A percentile compares a stretch with the other conserved stretches of the same genome.
phyloP scores from a whole-genome alignment of 2,888 invertebrate species.

The Polia nebulosa region DNA sequence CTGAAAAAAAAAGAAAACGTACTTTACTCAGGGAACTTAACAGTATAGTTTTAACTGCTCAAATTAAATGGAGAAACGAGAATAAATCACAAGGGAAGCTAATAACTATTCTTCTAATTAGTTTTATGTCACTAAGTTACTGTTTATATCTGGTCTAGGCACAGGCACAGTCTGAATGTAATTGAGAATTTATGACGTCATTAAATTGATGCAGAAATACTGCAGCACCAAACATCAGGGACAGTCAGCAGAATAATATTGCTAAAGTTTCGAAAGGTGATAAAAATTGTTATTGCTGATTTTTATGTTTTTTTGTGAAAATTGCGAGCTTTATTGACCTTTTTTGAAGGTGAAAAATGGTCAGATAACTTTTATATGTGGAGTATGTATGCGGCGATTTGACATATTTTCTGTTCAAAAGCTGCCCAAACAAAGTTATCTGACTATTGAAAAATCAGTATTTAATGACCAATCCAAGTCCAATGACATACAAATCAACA shows the following conservation, averaged over 20 bases:
- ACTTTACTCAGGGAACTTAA: constrained; percentile 23
- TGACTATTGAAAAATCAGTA: too few species aligned
- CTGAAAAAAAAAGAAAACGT: constrained; percentile 35
- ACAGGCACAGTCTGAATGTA: constrained; percentile 75
- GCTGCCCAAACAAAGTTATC: too few species aligned
- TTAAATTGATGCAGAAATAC: constrained; percentile 88
- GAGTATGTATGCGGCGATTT: neutral
- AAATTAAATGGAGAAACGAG: constrained; percentile 38
- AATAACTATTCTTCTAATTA: constrained; percentile 69
- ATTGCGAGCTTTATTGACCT: neutral
- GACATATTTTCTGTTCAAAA: neutral
- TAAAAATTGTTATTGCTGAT: constrained; percentile 11
- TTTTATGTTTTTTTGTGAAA: constrained; percentile 30
- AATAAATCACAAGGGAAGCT: constrained; percentile 63
- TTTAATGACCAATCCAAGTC: too few species aligned
- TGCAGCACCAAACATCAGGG: constrained; percentile 76
- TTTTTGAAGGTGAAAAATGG: neutral
- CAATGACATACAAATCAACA: too few species aligned
- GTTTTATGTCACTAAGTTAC: constrained; percentile 65
- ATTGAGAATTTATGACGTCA: constrained; percentile 88
- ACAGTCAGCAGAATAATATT: constrained; percentile 69
- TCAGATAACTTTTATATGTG: neutral
- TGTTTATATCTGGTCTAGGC: constrained; percentile 69
- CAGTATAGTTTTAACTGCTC: constrained; percentile 22
- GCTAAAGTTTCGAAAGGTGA: constrained; percentile 1